phyloP scores from a whole-genome alignment of 2,797 vertebrate genomes.

The Phataginus tricuspis region DNA sequence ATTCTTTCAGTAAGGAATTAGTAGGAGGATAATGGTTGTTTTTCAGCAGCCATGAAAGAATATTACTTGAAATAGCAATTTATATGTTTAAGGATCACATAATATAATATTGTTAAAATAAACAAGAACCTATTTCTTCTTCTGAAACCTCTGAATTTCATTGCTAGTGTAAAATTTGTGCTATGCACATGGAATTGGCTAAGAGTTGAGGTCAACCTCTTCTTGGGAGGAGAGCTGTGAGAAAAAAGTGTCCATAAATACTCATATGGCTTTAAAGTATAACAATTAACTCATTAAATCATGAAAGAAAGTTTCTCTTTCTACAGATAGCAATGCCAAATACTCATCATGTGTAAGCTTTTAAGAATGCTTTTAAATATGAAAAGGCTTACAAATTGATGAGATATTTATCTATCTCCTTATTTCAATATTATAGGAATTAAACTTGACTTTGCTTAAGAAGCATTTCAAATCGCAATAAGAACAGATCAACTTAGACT shows the following conservation, averaged over 20 bases:
- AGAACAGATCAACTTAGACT: background rate
- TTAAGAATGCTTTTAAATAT: background rate
- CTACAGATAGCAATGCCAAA: background rate
- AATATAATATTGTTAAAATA: background rate
- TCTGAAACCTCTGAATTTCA: background rate
- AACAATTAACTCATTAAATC: background rate
- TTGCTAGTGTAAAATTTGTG: background rate
- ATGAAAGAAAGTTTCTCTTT: background rate
- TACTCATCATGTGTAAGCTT: background rate
- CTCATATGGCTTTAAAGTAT: background rate
- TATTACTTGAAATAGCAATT: background rate
- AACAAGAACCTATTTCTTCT: background rate
- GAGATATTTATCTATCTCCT: background rate
- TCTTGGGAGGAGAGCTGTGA: background rate
- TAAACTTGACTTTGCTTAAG: background rate
- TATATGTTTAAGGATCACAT: background rate
- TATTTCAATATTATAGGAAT: background rate
- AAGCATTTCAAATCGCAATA: background rate
- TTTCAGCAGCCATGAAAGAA: background rate
- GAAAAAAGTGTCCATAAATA: background rate
- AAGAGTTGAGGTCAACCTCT: background rate
- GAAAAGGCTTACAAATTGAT: background rate
- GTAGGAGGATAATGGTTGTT: background rate
- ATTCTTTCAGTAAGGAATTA: background rate
- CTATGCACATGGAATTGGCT: too few species aligned